These are phyloP conservation scores for Pseudorhiza aurosa DNA, from an alignment of 30 jellyfish, hydroid and myxozoan species.

Conservation along the genomic window DNA sequence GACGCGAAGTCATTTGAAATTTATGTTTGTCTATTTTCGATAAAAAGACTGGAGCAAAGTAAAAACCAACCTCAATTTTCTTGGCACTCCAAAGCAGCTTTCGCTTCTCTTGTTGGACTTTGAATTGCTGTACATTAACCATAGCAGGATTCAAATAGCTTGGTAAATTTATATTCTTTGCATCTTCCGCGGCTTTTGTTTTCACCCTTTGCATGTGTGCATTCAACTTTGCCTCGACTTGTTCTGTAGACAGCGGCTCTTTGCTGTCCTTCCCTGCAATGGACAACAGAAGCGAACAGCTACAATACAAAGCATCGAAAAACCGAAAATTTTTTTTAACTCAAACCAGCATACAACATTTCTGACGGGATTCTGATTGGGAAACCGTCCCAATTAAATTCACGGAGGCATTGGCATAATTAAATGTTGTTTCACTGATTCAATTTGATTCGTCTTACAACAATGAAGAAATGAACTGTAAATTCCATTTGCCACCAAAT, in stretches of 20 bases:
- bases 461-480: too few species aligned
- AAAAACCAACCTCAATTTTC: constrained; percentile 63
- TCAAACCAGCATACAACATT: too few species aligned
- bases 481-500: too few species aligned
- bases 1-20: too few species aligned
- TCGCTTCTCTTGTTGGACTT: constrained; percentile 93
- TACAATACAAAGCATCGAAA: too few species aligned
- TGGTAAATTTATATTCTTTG: constrained; percentile 84
- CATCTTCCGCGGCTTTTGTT: constrained; percentile 86
- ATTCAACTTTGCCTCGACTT: constrained; percentile 81
- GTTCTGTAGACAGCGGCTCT: constrained; percentile 74
- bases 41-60: background rate
- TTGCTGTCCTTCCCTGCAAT: constrained; percentile 68
- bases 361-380: too few species aligned
- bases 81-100: constrained; percentile 90
- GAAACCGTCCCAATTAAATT: too few species aligned
- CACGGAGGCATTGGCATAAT: too few species aligned
- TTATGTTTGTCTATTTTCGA: too few species aligned
- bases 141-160: constrained; percentile 93
- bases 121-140: constrained; percentile 93
- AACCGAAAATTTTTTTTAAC: too few species aligned
- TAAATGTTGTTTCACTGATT: too few species aligned
- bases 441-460: too few species aligned
- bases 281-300: background rate
- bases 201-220: constrained; percentile 83